phyloP scores from a whole-genome alignment of 2,113 vertebrate genomes.

The Conger conger region DNA sequence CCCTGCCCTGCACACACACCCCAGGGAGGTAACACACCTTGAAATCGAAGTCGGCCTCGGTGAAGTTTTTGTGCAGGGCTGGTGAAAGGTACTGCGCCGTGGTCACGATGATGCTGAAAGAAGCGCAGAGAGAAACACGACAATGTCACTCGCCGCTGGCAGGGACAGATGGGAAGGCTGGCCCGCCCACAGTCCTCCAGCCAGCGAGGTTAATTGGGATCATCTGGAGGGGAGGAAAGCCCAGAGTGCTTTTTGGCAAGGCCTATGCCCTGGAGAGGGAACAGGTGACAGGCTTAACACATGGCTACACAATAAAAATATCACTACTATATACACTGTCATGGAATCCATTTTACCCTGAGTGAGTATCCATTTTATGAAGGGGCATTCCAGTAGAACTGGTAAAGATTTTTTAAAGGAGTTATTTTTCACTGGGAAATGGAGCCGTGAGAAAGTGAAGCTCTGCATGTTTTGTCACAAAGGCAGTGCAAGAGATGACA shows the following conservation, averaged over 20 bases:
- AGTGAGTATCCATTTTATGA: not conserved
- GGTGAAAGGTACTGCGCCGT: constrained; percentile 90
- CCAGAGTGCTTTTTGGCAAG: too few relatives aligned
- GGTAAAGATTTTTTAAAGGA: too few relatives aligned
- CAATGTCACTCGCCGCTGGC: not conserved
- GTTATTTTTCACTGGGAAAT: not conserved
- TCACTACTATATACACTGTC: too few relatives aligned
- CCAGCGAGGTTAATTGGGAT: too few relatives aligned
- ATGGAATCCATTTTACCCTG: too few relatives aligned
- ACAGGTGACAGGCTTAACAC: too few relatives aligned
- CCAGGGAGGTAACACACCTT: constrained; percentile 75
- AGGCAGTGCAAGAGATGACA: not conserved
- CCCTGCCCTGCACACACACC: not conserved
- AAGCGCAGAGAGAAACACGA: constrained; percentile 32
- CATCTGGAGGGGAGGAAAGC: too few relatives aligned
- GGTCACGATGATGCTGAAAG: constrained; percentile 90
- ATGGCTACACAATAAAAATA: too few relatives aligned
- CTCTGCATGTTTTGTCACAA: not conserved
- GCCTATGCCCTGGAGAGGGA: too few relatives aligned
- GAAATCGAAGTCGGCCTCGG: constrained; percentile 94
- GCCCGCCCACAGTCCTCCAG: not conserved
- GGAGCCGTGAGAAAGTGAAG: not conserved
- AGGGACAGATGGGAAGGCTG: not conserved
- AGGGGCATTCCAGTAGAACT: not conserved
- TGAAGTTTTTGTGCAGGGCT: constrained; percentile 96